Evolutionary conservation across 2,797 vertebrate species (phyloP), one percentile per base, ranked within the genome.

Genomic region (Mormyrus proboscirostris): DNA sequence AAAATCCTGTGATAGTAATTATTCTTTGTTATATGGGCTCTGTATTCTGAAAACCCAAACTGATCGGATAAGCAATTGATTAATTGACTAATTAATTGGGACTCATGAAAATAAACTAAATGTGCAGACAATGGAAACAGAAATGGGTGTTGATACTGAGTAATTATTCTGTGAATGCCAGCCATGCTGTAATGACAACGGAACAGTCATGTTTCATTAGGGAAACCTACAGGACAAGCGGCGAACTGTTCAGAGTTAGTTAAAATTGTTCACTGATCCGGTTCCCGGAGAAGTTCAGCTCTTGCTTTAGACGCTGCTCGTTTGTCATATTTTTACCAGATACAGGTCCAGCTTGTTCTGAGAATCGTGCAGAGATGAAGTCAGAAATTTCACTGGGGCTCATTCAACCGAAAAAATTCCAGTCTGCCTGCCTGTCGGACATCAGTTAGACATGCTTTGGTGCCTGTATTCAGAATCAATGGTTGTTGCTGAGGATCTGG

Each of bases 131-230:
- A 79, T 44, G 38, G 16, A 44, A 79, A 79, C 14, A 44, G 41
- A 79, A 79, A 79, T 79, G 73, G 38, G 73, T 79, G 38, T 38
- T 41, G 73, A 44, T 79, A 44, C 38, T 79, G 38, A 44, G 38
- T 79, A 44, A 79, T 79, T 79, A 44, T 79, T 79, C 7, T 79
- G 73, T 44, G 73, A 79, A 79, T 79, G 73, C 73, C 73, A 79
- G 38, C 33, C 38, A 41, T 44, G 14, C 16, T 41, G 38, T 79
- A 79, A 79, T n/a, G 73, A 79, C 73, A 79, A 44, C 38, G 38
- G 73, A 79, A 44, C 73, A 79, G 1, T 79, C 73, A 41, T 41
- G 73, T 79, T 44, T 79, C 38, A 79, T 79, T 79, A 41, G 6
- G 16, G 73, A 14, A 79, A 44, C 33, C 14, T 44, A n/a, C 73